These are phyloP conservation scores for Amiota mariae DNA, from an alignment of 2,888 invertebrate genomes.

Conservation along the genomic window DNA sequence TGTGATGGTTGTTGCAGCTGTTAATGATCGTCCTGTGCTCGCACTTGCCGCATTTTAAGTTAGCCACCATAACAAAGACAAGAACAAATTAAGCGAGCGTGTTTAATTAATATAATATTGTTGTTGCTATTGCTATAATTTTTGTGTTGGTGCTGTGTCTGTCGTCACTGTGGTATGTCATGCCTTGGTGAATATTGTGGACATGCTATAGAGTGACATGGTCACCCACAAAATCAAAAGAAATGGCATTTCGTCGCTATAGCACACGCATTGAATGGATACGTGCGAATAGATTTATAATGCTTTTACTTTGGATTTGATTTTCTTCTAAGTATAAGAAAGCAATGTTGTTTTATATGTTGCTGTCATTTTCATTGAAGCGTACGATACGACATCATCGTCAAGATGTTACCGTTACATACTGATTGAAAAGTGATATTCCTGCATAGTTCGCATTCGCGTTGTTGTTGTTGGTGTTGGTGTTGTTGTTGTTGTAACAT, in stretches of 20 bases:
- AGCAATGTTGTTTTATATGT: neutral
- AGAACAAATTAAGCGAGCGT: conserved; percentile 22
- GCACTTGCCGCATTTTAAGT: conserved; percentile 14
- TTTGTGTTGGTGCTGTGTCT: neutral
- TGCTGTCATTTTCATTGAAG: neutral
- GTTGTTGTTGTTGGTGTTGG: too few species aligned
- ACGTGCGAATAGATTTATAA: conserved; percentile 20
- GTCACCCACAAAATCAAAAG: conserved; percentile 11
- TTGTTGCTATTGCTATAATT: neutral
- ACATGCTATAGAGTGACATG: neutral
- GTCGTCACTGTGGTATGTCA: neutral
- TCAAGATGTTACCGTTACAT: conserved; percentile 27
- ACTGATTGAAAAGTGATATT: conserved; percentile 28
- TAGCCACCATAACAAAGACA: conserved; percentile 11
- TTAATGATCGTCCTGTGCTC: neutral
- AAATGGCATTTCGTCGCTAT: neutral
- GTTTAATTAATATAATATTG: conserved; percentile 16
- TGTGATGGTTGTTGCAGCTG: neutral
- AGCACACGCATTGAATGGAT: neutral
- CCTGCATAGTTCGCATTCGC: conserved; percentile 18
- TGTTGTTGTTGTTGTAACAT: neutral
- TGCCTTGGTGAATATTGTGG: neutral
- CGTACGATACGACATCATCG: neutral
- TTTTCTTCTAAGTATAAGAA: neutral
- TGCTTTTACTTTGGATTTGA: neutral